Percentiles rank a stretch among this genome's conserved stretches.
These are phyloP conservation scores for Nasonia oneida DNA, from an alignment of 2,888 invertebrate species.

Conservation along the genomic window DNA sequence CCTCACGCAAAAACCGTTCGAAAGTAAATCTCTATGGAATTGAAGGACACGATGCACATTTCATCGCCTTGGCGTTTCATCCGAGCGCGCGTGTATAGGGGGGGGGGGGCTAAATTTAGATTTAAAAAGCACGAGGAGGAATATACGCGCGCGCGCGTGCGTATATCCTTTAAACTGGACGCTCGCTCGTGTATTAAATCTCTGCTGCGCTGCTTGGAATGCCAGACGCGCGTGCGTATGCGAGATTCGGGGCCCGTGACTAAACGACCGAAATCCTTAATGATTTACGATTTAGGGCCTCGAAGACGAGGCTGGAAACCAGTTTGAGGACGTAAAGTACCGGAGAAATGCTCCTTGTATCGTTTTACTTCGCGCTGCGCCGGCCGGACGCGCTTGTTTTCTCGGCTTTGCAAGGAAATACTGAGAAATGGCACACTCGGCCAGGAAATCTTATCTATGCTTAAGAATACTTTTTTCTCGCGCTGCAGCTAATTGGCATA, in stretches of 20 bases:
- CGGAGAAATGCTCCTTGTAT: conserved; percentile 15
- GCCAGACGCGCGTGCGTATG: not conserved
- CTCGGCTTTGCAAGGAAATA: conserved; percentile 20
- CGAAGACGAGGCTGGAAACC: not conserved
- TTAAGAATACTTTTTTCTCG: not conserved
- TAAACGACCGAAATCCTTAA: conserved; percentile 18
- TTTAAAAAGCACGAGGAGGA: conserved; percentile 23
- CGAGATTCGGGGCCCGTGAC: not conserved
- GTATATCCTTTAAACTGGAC: conserved; percentile 18
- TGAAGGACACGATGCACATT: conserved; percentile 6
- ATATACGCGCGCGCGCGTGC: not conserved
- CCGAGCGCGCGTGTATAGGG: not conserved
- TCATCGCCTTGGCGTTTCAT: conserved; percentile 5
- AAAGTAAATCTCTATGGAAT: conserved; percentile 18
- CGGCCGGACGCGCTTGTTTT: not conserved
- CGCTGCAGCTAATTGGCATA: not conserved
- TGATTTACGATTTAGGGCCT: conserved; percentile 26
- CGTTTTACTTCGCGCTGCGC: not conserved
- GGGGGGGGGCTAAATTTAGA: conserved; percentile 35
- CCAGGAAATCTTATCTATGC: conserved; percentile 6
- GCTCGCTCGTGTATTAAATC: not conserved
- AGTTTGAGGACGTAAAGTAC: conserved; percentile 6
- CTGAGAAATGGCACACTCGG: conserved; percentile 5
- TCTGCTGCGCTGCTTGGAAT: not conserved
- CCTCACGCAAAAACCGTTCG: not conserved